These are phyloP conservation scores for Telmatochromis sp. DNA, from an alignment of 2,113 vertebrate species.

Conservation along the genomic window DNA sequence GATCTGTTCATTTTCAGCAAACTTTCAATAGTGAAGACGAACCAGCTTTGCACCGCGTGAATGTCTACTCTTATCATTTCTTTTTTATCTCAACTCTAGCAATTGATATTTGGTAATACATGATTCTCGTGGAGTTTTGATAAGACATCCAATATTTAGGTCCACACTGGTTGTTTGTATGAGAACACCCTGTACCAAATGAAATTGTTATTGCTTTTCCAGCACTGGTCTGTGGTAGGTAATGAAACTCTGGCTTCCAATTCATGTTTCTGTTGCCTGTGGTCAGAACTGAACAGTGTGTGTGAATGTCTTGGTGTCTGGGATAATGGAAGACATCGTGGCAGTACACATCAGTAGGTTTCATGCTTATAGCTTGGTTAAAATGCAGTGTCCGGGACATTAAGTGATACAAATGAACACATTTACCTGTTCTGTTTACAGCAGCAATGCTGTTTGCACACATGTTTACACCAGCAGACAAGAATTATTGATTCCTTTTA, in stretches of 20 bases:
- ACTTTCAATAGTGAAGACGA: conserved; percentile 35
- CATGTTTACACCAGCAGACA: not conserved
- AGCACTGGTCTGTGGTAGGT: not conserved
- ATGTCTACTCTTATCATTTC: not conserved
- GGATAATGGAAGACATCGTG: not conserved
- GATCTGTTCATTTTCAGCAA: conserved; percentile 30
- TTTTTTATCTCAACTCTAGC: not conserved
- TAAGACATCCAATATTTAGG: not conserved
- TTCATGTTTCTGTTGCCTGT: not conserved
- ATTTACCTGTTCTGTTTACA: not conserved
- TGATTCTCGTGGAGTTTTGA: not conserved
- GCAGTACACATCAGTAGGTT: not conserved
- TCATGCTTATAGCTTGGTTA: not conserved
- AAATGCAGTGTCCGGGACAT: not conserved
- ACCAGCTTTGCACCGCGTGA: not conserved
- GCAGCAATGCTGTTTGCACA: not conserved
- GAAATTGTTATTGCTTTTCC: not conserved
- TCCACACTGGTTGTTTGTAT: not conserved
- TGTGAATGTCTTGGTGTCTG: not conserved
- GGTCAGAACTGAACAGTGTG: not conserved
- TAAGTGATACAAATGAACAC: not conserved
- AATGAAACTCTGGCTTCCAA: not conserved
- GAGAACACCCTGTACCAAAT: not conserved
- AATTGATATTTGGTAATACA: not conserved
- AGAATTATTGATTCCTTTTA: not conserved